Evolutionary conservation across 2,797 vertebrate genomes (phyloP), one percentile per base, ranked within the genome.

Genomic region (Tympanoctomys barrerae): DNA sequence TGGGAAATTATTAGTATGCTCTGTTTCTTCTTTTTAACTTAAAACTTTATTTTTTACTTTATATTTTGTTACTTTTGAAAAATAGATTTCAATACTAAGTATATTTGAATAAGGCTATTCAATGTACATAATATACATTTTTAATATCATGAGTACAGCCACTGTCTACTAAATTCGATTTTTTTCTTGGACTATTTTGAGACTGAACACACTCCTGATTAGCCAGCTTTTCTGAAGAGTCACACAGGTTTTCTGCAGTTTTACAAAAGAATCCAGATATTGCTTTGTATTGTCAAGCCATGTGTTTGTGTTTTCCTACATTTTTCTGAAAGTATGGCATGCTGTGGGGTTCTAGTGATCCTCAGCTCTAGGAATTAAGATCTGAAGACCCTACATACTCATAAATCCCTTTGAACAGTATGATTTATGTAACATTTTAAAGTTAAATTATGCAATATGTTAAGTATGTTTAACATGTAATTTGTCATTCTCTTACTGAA

Each of bases 331-430:
- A 82, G 82, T 91, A 33, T 18, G 18, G 36, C 57, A 78, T 26
- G 0, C 14, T 4, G 73, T 42, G 6, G 54, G 73, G 26, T 62
- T 46, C 49, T 46, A 80, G 24, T 26, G 24, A 77, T 26, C 10
- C 61, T 5, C 2, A 10, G 68, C 42, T 84, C 36, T 87, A 62
- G 16, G 7, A 85, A 82, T 0, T 85, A 28, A 90, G 84, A 90
- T 54, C 66, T 77, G 68, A 86, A 88, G 75, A 8, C n/a, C 88
- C 16, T 4, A 70, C 5, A 88, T 78, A 4, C 66, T 70, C 5
- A 71, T 24, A 92, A 90, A 61, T 26, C 14, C 39, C 28, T 78
- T 78, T 78, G 24, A 88, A 96, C 80, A 59, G 54, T 68, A 86
- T 54, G 5, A 21, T 19, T 83, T 87, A 78, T 83, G 46, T 22